Evolutionary conservation across 2,888 invertebrate species (phyloP).

Genomic region (Zootermopsis nevadensis): DNA sequence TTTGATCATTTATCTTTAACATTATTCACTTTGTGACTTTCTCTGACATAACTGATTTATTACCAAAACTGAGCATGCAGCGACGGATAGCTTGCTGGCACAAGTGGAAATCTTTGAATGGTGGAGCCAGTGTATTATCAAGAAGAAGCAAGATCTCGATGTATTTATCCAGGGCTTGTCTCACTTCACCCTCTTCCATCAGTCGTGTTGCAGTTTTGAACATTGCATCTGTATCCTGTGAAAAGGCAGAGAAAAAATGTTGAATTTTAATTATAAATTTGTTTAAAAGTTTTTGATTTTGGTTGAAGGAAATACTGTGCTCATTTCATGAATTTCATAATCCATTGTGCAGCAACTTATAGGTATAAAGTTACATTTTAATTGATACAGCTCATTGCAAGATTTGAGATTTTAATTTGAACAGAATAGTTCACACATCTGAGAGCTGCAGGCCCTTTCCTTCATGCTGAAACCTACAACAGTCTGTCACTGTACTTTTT

Average conservation of each 20-base stretch:
- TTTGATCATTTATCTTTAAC: neutral
- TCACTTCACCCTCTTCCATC: conserved; percentile 72
- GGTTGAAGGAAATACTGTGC: too few species aligned
- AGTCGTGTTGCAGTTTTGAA: conserved; percentile 72
- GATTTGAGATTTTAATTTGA: too few species aligned
- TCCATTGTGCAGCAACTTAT: too few species aligned
- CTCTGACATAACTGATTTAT: conserved; percentile 57
- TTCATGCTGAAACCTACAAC: too few species aligned
- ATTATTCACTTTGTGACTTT: neutral
- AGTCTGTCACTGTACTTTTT: too few species aligned
- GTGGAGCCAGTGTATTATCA: conserved; percentile 75
- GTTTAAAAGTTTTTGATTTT: too few species aligned
- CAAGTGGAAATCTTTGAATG: conserved; percentile 79
- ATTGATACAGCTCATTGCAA: too few species aligned
- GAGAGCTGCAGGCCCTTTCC: too few species aligned
- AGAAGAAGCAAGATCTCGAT: conserved; percentile 74
- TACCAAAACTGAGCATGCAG: conserved; percentile 76
- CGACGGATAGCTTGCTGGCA: conserved; percentile 78
- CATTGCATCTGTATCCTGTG: conserved; percentile 77
- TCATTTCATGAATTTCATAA: too few species aligned
- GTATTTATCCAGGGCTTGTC: conserved; percentile 74
- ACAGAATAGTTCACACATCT: too few species aligned
- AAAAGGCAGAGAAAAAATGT: conserved; percentile 18
- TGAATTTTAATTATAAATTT: neutral
- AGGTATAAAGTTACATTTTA: too few species aligned